These are phyloP conservation scores for Gasterosteus aculeatus DNA, from an alignment of 2,113 vertebrate genomes.

Conservation along the genomic window DNA sequence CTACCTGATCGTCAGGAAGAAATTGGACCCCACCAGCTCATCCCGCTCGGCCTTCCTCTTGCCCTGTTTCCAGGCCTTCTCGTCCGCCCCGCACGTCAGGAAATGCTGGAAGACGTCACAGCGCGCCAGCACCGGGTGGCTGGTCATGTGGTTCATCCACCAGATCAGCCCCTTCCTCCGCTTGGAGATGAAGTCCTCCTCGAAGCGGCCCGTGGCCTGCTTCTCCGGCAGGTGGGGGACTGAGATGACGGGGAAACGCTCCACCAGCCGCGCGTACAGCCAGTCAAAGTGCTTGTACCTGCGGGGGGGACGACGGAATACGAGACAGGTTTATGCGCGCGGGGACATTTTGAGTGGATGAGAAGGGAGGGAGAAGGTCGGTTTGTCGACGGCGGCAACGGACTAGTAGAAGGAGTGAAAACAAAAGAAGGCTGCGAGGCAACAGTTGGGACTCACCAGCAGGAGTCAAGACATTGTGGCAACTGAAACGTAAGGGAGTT, in stretches of 20 bases:
- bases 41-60: conserved; percentile 96
- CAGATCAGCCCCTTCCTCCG: conserved; percentile 93
- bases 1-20: conserved; percentile 91
- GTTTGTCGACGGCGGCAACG: background rate
- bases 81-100: conserved; percentile 89
- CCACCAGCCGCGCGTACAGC: conserved; percentile 91
- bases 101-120: conserved; percentile 98
- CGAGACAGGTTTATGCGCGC: background rate
- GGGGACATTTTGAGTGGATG: background rate
- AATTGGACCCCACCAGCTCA: conserved; percentile 94
- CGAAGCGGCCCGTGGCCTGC: conserved; percentile 95
- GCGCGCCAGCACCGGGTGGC: conserved; percentile 91
- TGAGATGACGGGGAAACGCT: conserved; percentile 96
- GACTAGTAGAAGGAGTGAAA: background rate
- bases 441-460: conserved; percentile 12
- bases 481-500: conserved; percentile 9
- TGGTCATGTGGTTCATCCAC: conserved; percentile 99
- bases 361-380: background rate
- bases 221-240: conserved; percentile 97
- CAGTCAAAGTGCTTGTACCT: conserved; percentile 98
- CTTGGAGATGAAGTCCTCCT: conserved; percentile 98
- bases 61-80: conserved; percentile 97
- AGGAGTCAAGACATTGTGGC: background rate
- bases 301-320: background rate
- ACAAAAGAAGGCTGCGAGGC: background rate